Evolutionary conservation across 2,888 invertebrate species (phyloP).

Genomic region (Lepidocyrtinus sp.): DNA sequence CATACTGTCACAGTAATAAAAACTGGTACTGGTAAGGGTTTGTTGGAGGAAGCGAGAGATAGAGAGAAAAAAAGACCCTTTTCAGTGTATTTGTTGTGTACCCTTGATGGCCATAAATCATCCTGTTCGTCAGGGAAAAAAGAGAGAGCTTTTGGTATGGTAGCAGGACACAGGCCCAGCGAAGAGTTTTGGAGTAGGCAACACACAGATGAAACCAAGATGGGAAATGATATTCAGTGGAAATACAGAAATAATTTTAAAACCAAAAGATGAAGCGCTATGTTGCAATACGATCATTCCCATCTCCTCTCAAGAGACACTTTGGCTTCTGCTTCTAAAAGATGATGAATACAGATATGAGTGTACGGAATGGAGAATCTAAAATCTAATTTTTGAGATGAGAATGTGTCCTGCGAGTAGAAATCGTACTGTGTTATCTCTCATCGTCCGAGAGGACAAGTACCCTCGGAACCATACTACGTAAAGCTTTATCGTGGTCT

Average conservation of each 20-base stretch:
- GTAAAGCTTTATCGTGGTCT: not conserved
- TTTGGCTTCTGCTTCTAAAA: slow-evolving; percentile 47
- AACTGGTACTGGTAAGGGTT: slow-evolving; percentile 4
- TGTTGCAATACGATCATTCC: slow-evolving; percentile 41
- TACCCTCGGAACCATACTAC: not conserved
- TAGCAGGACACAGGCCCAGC: slow-evolving; percentile 23
- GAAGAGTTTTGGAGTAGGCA: not conserved
- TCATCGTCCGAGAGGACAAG: not conserved
- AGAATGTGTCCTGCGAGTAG: not conserved
- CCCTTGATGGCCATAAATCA: slow-evolving; percentile 69
- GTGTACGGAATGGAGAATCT: slow-evolving; percentile 22
- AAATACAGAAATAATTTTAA: not conserved
- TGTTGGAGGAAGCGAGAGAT: slow-evolving; percentile 38
- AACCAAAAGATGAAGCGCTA: not conserved
- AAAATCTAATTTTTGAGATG: slow-evolving; percentile 1
- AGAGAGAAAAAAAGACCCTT: slow-evolving; percentile 57
- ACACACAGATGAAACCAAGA: not conserved
- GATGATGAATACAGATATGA: slow-evolving; percentile 56
- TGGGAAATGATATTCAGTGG: no score
- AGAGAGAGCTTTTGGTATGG: slow-evolving; percentile 21
- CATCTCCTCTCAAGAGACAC: slow-evolving; percentile 53
- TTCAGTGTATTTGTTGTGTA: slow-evolving; percentile 49
- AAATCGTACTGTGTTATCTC: not conserved
- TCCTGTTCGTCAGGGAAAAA: slow-evolving; percentile 42
- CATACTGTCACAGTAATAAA: slow-evolving; percentile 16